Evolutionary conservation across 2,113 vertebrate genomes (phyloP).

Genomic region (Hippotragus niger): DNA sequence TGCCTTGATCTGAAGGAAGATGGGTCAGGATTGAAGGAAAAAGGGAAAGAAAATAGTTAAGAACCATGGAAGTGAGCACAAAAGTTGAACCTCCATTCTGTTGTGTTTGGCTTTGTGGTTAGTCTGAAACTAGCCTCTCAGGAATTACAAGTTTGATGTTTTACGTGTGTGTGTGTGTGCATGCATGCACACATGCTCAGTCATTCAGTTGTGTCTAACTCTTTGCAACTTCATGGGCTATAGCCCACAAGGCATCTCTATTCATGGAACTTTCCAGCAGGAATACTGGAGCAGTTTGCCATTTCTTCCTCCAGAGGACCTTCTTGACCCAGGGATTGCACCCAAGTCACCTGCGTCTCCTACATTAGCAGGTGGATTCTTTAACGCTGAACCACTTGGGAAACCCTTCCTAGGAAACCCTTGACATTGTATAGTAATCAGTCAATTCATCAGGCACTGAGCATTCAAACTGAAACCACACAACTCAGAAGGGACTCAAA

Average conservation of each 20-base stretch:
- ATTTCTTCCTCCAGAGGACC: background rate
- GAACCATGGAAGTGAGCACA: background rate
- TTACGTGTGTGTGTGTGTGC: background rate
- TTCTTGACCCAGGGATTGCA: background rate
- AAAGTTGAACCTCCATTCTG: background rate
- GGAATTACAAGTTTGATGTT: background rate
- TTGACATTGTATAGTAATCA: background rate
- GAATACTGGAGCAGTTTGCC: background rate
- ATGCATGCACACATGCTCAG: fast-evolving
- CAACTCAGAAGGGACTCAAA: background rate
- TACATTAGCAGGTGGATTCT: background rate
- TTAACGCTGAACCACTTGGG: background rate
- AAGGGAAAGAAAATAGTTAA: background rate
- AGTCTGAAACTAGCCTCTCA: background rate
- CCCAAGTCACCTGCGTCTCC: background rate
- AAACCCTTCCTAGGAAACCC: background rate
- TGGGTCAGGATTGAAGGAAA: background rate
- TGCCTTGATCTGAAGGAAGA: background rate
- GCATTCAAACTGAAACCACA: background rate
- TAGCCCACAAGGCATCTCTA: background rate
- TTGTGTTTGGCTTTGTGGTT: background rate
- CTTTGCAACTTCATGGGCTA: background rate
- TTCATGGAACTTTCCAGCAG: background rate
- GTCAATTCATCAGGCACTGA: background rate
- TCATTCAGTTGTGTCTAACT: background rate